Conservation (phyloP, 1,140 invertebrate species). For the Apolygus lucorum region DNA sequence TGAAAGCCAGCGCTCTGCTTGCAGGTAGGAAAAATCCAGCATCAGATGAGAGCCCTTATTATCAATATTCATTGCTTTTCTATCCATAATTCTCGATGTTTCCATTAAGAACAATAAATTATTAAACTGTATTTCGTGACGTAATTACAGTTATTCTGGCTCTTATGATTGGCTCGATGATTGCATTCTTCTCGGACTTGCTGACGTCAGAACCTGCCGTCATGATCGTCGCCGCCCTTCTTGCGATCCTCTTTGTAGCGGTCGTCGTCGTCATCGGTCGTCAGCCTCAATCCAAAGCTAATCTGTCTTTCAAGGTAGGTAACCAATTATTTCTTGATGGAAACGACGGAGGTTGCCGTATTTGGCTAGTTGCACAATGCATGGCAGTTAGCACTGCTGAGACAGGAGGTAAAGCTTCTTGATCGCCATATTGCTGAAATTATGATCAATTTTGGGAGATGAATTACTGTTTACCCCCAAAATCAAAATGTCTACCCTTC, state of each 20-base stretch:
- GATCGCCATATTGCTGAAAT: no score
- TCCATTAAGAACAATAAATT: slow-evolving; percentile 3
- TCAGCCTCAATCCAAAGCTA: slow-evolving; percentile 41
- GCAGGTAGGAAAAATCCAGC: neutral
- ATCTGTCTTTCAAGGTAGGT: slow-evolving; percentile 43
- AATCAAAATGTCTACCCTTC: no score
- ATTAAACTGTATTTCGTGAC: no score
- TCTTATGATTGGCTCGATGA: slow-evolving; percentile 16
- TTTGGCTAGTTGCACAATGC: no score
- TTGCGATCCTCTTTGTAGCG: slow-evolving; percentile 35
- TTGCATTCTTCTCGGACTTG: slow-evolving; percentile 28
- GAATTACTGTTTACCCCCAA: no score
- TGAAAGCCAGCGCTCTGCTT: neutral
- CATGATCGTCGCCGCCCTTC: slow-evolving; percentile 21
- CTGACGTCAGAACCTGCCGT: slow-evolving; percentile 19
- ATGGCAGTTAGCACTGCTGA: no score
- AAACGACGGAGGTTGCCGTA: no score
- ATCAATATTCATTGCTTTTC: no score
- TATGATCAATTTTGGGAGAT: no score
- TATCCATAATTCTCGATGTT: slow-evolving; percentile 35
- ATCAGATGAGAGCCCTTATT: no score
- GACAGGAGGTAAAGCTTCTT: no score
- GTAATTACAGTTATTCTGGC: slow-evolving; percentile 24
- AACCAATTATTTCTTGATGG: no score
- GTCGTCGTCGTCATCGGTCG: slow-evolving; percentile 35